Conservation (phyloP, 1,140 invertebrate species). For the Chelonus insularis region DNA sequence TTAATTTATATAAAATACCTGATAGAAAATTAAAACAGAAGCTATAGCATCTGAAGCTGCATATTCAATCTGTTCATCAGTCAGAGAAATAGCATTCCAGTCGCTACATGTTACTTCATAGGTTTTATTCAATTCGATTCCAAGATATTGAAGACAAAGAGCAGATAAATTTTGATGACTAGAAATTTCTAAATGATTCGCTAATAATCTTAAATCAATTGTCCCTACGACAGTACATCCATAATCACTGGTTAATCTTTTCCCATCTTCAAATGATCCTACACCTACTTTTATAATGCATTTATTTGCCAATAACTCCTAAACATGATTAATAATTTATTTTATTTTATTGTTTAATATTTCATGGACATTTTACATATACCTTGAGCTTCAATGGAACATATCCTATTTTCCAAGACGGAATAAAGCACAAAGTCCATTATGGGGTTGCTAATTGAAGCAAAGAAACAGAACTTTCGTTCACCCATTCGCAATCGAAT, state of each 20-base stretch:
- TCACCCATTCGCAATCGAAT: conserved; percentile 75
- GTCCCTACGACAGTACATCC: conserved; percentile 66
- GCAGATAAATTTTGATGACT: conserved; percentile 64
- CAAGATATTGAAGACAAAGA: conserved; percentile 62
- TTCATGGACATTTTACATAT: conserved; percentile 20
- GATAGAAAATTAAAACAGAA: conserved; percentile 67
- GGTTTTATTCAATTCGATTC: conserved; percentile 70
- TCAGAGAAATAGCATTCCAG: conserved; percentile 71
- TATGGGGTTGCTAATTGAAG: conserved; percentile 67
- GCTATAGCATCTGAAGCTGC: conserved; percentile 74
- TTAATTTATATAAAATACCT: conserved; percentile 36
- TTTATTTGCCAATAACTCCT: conserved; percentile 59
- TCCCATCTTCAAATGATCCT: conserved; percentile 70
- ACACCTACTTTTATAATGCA: conserved; percentile 76
- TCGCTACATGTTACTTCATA: conserved; percentile 66
- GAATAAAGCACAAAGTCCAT: conserved; percentile 67
- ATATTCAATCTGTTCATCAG: conserved; percentile 68
- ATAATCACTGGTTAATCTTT: conserved; percentile 70
- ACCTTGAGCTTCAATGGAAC: conserved; percentile 64
- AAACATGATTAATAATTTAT: conserved; percentile 22
- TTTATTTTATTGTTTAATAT: neutral
- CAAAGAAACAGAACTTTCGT: conserved; percentile 64
- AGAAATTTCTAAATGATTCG: conserved; percentile 52
- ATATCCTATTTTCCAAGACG: conserved; percentile 63
- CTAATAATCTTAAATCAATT: conserved; percentile 73